These are phyloP conservation scores for Henicopernis longicauda DNA, from an alignment of 2,113 vertebrate genomes.

Conservation along the genomic window DNA sequence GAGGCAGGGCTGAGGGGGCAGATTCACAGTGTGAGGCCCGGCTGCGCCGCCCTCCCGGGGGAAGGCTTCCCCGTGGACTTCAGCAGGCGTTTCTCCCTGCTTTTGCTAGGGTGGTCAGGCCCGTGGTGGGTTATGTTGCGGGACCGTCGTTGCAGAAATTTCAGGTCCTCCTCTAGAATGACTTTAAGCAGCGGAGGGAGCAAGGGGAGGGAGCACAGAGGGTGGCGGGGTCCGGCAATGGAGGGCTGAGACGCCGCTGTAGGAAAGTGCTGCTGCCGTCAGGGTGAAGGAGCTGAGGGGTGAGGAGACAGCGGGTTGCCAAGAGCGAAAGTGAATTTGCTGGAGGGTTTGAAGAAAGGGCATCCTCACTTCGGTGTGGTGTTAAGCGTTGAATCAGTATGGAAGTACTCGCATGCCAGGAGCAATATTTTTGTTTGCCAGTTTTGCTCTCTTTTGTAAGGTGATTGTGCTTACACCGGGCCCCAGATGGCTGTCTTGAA, in stretches of 20 bases:
- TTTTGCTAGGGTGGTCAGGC: neutral
- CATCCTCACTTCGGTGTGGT: neutral
- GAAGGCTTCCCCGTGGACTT: neutral
- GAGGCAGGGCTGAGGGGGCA: neutral
- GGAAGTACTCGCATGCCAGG: neutral
- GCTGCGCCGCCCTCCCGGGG: neutral
- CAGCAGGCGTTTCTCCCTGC: neutral
- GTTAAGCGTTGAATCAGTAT: slow-evolving; percentile 16
- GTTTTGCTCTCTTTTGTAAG: neutral
- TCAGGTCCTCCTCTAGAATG: neutral
- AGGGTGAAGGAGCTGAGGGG: neutral
- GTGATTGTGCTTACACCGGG: neutral
- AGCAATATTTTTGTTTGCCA: neutral
- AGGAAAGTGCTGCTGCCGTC: neutral
- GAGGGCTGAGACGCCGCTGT: neutral
- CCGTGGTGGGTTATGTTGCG: neutral
- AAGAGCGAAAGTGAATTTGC: neutral
- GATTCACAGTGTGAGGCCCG: neutral
- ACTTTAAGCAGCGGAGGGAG: neutral
- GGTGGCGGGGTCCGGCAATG: neutral
- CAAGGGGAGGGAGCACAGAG: neutral
- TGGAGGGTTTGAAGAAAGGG: neutral
- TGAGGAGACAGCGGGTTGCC: neutral
- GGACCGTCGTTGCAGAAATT: neutral
- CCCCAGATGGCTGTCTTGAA: neutral